Base-by-base conservation (phyloP, 2,888 invertebrate species). In the Linnaemya tessellans region DNA sequence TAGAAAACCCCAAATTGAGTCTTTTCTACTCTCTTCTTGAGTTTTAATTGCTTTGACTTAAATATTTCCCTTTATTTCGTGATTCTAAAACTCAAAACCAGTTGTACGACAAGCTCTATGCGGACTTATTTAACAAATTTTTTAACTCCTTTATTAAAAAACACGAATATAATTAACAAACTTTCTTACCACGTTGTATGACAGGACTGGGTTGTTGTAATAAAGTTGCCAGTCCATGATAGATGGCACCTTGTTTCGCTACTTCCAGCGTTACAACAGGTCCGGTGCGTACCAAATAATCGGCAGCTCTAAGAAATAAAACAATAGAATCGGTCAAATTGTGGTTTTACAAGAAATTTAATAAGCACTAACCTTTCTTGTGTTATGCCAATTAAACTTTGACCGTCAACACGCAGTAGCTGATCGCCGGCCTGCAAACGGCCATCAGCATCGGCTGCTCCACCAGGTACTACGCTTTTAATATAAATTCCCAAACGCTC, bases 371-470 rank as follows among this genome's bases (percentile, higher is more conserved):
- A 95, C 94, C 95, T 95, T 91, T 96, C 96, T 91, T 96, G 96
- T 4, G 96, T 96, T 88, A 96, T 96, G 60, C 96, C 98, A 83
- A 98, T 96, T 79, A 98, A 94, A 89, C 98, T 98, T 92, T 98
- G 97, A 13, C 99, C 99, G 92, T 99, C 99, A 1, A 99, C 99
- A 87, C 98, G 97, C 51, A 99, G 93, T 87, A 99, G 94, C 92
- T 99, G 99, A 94, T 99, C 99, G 15, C 99, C 99, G 86, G 98
- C 98, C 89, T 98, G 97, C 80, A 99, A 94, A 68, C 99, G 94
- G 0, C 99, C 98, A 94, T 99, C 99, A 80, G 96, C 95, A 91
- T 97, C 97, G 3, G 97, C 97, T 80, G 97, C 97, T 54, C 97
- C 97, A 77, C 97, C 98, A 84, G 98, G 96, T 51, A 99, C 99